Conservation (phyloP, 2,113 vertebrate genomes). For the Pseudopipra pipra region DNA sequence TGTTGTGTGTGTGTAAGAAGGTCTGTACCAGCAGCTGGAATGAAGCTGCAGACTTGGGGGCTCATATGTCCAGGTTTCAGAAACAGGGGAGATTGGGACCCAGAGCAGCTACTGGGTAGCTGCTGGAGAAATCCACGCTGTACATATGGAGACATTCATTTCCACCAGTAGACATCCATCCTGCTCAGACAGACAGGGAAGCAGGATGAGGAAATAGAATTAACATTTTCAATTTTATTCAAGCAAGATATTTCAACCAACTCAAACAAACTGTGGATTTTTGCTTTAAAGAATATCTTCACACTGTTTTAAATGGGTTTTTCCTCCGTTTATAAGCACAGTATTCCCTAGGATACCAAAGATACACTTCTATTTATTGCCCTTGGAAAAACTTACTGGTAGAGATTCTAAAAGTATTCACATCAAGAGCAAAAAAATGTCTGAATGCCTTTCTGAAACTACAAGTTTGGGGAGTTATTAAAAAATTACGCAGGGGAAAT, state of each 20-base stretch:
- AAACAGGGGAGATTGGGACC: neutral
- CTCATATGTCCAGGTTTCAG: neutral
- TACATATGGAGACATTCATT: neutral
- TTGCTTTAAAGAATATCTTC: neutral
- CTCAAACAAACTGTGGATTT: neutral
- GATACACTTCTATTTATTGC: slow-evolving; percentile 15
- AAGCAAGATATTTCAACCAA: neutral
- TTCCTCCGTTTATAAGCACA: slow-evolving; percentile 1
- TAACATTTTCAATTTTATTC: neutral
- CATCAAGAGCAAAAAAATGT: slow-evolving; percentile 9
- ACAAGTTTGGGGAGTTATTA: slow-evolving; percentile 27
- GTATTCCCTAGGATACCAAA: slow-evolving; percentile 6
- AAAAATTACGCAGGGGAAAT: slow-evolving; percentile 4
- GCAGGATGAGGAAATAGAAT: neutral
- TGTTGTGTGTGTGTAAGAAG: neutral
- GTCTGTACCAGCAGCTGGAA: neutral
- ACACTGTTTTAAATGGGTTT: neutral
- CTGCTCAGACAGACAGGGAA: neutral
- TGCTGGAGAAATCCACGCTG: neutral
- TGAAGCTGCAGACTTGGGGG: neutral
- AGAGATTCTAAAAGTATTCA: neutral
- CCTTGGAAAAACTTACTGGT: slow-evolving; percentile 3
- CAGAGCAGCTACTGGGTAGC: neutral
- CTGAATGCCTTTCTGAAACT: slow-evolving; percentile 12
- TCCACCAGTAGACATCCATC: neutral